These are phyloP conservation scores for Castor canadensis DNA, from an alignment of 2,113 vertebrate species.

Conservation along the genomic window DNA sequence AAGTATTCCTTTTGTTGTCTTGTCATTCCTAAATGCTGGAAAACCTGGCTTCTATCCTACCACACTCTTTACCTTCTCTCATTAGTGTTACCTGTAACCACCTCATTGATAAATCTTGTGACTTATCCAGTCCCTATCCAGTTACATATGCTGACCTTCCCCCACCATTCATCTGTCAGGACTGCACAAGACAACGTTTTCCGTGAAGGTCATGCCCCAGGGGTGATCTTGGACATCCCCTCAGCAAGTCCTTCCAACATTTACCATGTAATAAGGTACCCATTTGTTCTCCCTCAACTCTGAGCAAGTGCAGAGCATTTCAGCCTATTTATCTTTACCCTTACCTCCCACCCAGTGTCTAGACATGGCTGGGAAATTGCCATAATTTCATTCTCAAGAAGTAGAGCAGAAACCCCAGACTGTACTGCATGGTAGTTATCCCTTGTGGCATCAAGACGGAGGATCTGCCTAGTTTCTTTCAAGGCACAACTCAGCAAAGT, in stretches of 20 bases:
- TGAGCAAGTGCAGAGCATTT: background rate
- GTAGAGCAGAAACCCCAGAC: background rate
- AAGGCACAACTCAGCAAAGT: background rate
- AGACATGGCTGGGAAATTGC: background rate
- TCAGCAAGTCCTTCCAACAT: background rate
- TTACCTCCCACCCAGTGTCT: background rate
- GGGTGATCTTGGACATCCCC: fast-evolving
- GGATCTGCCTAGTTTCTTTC: background rate
- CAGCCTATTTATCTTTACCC: background rate
- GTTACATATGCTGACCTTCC: background rate
- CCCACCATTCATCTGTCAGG: background rate
- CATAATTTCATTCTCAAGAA: background rate
- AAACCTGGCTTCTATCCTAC: background rate
- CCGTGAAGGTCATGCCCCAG: background rate
- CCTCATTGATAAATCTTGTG: no score
- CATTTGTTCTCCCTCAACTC: background rate
- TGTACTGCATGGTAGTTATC: background rate
- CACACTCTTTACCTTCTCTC: background rate
- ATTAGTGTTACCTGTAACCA: background rate
- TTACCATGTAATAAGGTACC: background rate
- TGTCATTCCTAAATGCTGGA: background rate
- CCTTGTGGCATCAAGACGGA: background rate
- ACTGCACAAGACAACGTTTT: background rate
- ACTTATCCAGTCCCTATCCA: background rate
- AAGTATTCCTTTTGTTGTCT: background rate